These are phyloP conservation scores for Zingel zingel DNA, from an alignment of 2,113 vertebrate genomes.

Conservation along the genomic window DNA sequence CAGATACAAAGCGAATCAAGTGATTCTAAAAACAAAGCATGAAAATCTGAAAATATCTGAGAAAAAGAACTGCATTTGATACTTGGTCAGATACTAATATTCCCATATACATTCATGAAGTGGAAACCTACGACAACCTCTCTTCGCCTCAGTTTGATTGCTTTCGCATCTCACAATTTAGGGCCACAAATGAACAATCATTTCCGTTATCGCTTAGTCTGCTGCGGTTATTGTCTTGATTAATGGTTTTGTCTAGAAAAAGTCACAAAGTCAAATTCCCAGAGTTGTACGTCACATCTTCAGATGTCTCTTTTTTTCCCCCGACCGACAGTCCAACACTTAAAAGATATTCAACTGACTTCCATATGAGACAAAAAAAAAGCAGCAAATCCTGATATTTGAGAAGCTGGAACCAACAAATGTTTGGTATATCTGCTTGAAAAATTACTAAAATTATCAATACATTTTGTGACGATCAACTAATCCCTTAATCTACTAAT, in stretches of 20 bases:
- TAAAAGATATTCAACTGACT: background rate
- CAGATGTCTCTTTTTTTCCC: background rate
- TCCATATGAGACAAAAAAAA: background rate
- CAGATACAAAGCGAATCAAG: constrained; percentile 44
- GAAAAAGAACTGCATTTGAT: constrained; percentile 15
- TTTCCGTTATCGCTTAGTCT: too few species aligned
- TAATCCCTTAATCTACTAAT: background rate
- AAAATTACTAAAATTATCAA: background rate
- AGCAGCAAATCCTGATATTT: background rate
- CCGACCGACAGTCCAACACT: background rate
- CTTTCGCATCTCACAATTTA: background rate
- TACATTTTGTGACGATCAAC: background rate
- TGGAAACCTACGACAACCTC: background rate
- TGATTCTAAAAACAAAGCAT: background rate
- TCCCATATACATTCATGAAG: constrained; percentile 57
- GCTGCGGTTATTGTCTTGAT: too few species aligned
- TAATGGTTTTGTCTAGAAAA: background rate
- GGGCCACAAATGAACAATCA: too few species aligned
- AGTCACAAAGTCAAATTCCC: background rate
- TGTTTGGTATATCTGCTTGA: background rate
- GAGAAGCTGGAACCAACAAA: background rate
- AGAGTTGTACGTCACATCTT: background rate
- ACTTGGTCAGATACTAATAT: background rate
- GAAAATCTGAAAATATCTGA: background rate
- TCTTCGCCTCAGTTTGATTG: background rate